Base-by-base conservation (phyloP, 2,113 vertebrate species). In the Guaruba guarouba region DNA sequence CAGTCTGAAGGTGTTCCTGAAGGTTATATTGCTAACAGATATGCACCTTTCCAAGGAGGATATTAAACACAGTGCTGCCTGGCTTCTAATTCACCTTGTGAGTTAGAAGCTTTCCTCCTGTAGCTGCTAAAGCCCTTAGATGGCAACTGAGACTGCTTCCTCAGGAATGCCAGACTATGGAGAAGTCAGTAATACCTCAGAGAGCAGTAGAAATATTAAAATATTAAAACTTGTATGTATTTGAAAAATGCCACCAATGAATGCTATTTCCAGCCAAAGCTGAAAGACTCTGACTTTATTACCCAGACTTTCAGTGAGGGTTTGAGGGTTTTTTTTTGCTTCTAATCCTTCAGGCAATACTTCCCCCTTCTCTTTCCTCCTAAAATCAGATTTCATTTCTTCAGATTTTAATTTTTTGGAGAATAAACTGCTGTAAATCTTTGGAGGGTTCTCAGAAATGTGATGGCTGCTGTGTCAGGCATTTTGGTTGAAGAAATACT, bases 291-390 rank as follows among this genome's bases (percentile, higher is more conserved):
- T 77, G 82, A 85, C 71, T 90, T 90, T 83, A 90, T 88, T 93
- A 82, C 23, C 29, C 46, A 85, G 82, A 46, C 7, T 70, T 95
- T 51, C 51, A 22, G 54, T 51, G 46, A 78, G 14, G 0, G 33
- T 35, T 59, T 59, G 33, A 59, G 57, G 20, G 0, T 23, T 28
- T 63, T 70, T 70, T 77, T 64, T 89, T 55, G 4, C 25, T 76
- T 76, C 80, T 90, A 94, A 91, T 94, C 70, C 88, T 91, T 77
- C 90, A 95, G 94, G 90, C 75, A 93, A 74, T 83, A 77, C 67
- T 88, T 88, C 6, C 19, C 33, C 51, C 54, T 70, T 59, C 28
- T 88, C 64, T 86, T 91, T 82, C 10, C 74, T 86, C 37, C 61
- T 66, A 82, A 90, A 94, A 90, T 88, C 75, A 93, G 82, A 74